phyloP scores from a whole-genome alignment of 1,140 invertebrate species.

The Muscidifurax raptorellus region DNA sequence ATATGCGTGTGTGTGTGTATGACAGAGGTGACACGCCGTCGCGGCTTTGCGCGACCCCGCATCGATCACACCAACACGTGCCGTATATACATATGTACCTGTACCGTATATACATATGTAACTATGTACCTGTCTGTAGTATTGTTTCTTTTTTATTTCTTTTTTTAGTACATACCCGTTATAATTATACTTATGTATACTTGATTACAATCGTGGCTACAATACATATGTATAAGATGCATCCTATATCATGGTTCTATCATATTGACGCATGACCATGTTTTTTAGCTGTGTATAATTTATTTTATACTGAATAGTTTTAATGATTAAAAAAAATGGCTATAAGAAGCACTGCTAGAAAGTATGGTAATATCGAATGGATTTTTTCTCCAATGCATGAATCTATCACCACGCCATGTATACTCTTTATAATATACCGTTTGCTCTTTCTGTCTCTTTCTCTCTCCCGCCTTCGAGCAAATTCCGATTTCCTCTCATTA shows the following conservation, averaged over 20 bases:
- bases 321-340: neutral
- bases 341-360: neutral
- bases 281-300: neutral
- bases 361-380: neutral
- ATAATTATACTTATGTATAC: neutral
- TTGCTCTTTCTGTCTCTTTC: neutral
- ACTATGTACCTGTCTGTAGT: neutral
- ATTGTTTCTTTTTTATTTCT: neutral
- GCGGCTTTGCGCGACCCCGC: neutral
- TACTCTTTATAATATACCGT: neutral
- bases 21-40: neutral
- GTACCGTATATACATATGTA: neutral
- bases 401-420: constrained; percentile 15
- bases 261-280: constrained; percentile 7
- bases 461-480: constrained; percentile 2
- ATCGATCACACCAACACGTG: neutral
- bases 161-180: constrained; percentile 14
- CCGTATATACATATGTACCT: constrained; percentile 3
- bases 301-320: neutral
- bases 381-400: constrained; percentile 24
- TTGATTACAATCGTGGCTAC: too few relatives aligned
- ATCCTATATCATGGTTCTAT: constrained; percentile 11
- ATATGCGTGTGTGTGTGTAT: neutral
- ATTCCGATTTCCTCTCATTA: constrained; percentile 34
- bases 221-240: neutral